Base-by-base conservation (phyloP, 2,888 invertebrate genomes). In the Rhagonycha lutea region DNA sequence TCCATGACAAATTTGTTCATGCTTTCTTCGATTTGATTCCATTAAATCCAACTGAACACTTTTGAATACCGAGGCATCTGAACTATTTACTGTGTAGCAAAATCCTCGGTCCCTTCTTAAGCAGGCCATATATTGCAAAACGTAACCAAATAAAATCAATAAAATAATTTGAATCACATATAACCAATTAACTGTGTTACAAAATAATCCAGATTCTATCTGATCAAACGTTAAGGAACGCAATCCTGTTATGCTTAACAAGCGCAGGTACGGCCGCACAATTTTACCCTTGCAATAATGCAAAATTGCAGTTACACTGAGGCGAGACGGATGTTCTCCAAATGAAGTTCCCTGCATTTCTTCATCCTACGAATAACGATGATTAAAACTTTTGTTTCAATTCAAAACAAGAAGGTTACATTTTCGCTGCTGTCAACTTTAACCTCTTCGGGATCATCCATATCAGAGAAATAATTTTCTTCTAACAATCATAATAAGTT, bases 251-350 rank as follows among this genome's bases (percentile, higher is more conserved):
- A 94, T 88, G 28, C 93, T 92, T 80, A 96, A 87, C 5, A 96
- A 88, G 81, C 93, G 90, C 80, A 95, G 88, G 86, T 96, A 96
- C 0, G 95, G 95, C 60, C 91, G 90, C 73, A 96, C 88, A 85
- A 96, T 94, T 91, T 94, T 95, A 73, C 91, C 91, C 89, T 96
- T 95, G 89, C 96, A 96, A 84, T 94, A 95, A 85, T 92, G 92
- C 85, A 96, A 89, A 80, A 95, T 92, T 10, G 94, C 94, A 11
- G 95, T 94, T 29, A 94, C 94, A 82, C 94, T 94, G 86, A 92
- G 89, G 80, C 91, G 91, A 81, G 92, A 81, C 26, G 82, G 83
- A 68, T 80, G 80, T 75, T 86, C 86, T 68, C 82, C 82, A 61
- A 83, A 91, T 77, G 93, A 92, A 78, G 91, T 91, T 84, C 94